Base-by-base conservation (phyloP, 1,140 invertebrate species). In the Pantala flavescens region DNA sequence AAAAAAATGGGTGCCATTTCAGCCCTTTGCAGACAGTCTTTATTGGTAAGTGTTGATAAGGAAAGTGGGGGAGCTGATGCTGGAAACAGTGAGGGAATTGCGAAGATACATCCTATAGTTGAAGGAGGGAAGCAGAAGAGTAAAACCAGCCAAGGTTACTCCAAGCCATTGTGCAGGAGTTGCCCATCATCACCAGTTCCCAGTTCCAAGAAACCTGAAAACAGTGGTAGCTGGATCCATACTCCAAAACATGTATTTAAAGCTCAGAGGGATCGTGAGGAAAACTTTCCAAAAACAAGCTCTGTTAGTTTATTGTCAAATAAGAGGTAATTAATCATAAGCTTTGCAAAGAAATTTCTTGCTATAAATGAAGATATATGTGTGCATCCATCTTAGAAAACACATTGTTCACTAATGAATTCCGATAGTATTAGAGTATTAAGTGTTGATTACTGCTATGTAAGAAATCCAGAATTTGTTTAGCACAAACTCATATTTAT, bases 11-110 rank as follows among this genome's bases (percentile, higher is more conserved):
- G 86, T 70, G 86, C 88, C 0, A 86, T 90, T 0, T 85, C 88
- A 2, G 84, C 84, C 23, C 80, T 91, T 0, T 91, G 90, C 76
- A 79, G 89, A 24, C 89, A 90, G 77, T 90, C 89, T 81, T 80
- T 91, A 0, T 79, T 90, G 0, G 88, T 91, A 11, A 84, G 87
- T 77, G 82, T 88, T 24, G 78, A 81, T 43, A 74, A 74, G 19
- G 76, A 63, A 63, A 21, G 16, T 63, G 49, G 49, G 5, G 28
- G 9, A 36, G 2, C 28, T 36, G 28, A 36, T 2, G 28, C 28
- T 5, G 49, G 49, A 21, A 12, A 63, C 3, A 14, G 49, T 16
- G 49, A 63, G n/a, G 49, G 49, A 5, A 12, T 16, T 63, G 12
- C 3, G 12, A 21, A 63, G n/a, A 19, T 3, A 36, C 28, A 19